A percentile compares a stretch with the other conserved stretches of the same genome.
phyloP scores from a whole-genome alignment of 2,113 vertebrate species.

The Atractosteus spatula region DNA sequence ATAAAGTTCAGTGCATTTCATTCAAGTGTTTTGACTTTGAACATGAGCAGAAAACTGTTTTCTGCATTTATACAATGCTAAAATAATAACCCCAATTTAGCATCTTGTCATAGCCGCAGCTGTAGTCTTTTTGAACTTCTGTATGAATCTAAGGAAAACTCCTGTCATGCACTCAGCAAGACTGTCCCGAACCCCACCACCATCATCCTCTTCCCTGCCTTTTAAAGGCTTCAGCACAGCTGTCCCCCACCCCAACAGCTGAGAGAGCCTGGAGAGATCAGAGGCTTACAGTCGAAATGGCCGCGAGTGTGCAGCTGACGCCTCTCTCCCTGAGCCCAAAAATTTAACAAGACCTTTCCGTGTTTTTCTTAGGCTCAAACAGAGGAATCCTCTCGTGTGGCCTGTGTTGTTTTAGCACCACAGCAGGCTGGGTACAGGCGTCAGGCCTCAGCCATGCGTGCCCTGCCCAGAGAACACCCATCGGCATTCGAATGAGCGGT shows the following conservation, averaged over 20 bases:
- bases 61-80: too few species aligned
- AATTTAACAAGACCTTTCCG: conserved; percentile 8
- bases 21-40: too few species aligned
- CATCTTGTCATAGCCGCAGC: too few species aligned
- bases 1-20: too few species aligned
- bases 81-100: too few species aligned
- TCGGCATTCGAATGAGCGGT: conserved; percentile 1
- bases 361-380: conserved; percentile 16
- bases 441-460: conserved; percentile 24
- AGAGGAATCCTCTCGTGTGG: conserved; percentile 24
- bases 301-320: conserved; percentile 34
- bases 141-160: too few species aligned
- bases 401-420: conserved; percentile 36
- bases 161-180: conserved; percentile 13
- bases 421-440: conserved; percentile 18
- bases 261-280: conserved; percentile 39
- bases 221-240: conserved; percentile 33
- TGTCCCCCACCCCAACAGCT: conserved; percentile 40
- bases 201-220: neutral
- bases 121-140: too few species aligned
- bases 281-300: conserved; percentile 28
- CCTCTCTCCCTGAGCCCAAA: conserved; percentile 7
- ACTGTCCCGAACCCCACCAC: conserved; percentile 17
- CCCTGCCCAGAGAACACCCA: neutral
- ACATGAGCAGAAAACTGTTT: too few species aligned